Evolutionary conservation across 1,140 invertebrate species (phyloP), one percentile per base, ranked within the genome.

Genomic region (Leptinotarsa defecta): DNA sequence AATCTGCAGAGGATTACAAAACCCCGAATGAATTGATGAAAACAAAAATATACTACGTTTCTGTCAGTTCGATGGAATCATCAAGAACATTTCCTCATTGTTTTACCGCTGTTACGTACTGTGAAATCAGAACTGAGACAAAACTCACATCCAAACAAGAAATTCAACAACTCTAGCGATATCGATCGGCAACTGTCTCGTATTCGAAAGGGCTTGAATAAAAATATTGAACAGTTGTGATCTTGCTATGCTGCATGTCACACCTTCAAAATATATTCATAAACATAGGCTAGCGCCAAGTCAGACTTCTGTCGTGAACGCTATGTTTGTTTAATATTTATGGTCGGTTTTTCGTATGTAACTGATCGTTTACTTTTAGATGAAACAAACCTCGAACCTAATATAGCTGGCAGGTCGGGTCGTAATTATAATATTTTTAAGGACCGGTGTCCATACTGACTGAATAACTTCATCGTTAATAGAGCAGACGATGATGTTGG

Each of bases 261-360:
- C 76, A 74, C 72, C 68, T 77, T 69, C 69, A 77, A 77, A 68
- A 69, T 74, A 77, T 68, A 77, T 74, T 57, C 73, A 77, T 43
- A 43, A 43, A 43, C 34, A 43, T 43, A 68, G 48, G 27, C 65
- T 74, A 65, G 76, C 72, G 72, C 68, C 76, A 74, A 77, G 68
- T 68, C 76, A 77, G 75, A 77, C 68, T 77, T 77, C 71, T 77
- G 76, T 74, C 76, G 73, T 74, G 76, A 77, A 73, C 72, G 68
- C 76, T 74, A 77, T 77, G 76, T 77, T 77, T 77, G 72, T 70
- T 74, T 77, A 74, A 77, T 77, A 77, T 77, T 77, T 77, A 77
- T 68, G 70, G 72, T 77, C 76, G 76, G 69, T 22, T 52, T 71
- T 71, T 71, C 48, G 43, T 71, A 68, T 71, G 69, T 71, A 71